phyloP scores from a whole-genome alignment of 2,797 vertebrate genomes.

The Miichthys miiuy region DNA sequence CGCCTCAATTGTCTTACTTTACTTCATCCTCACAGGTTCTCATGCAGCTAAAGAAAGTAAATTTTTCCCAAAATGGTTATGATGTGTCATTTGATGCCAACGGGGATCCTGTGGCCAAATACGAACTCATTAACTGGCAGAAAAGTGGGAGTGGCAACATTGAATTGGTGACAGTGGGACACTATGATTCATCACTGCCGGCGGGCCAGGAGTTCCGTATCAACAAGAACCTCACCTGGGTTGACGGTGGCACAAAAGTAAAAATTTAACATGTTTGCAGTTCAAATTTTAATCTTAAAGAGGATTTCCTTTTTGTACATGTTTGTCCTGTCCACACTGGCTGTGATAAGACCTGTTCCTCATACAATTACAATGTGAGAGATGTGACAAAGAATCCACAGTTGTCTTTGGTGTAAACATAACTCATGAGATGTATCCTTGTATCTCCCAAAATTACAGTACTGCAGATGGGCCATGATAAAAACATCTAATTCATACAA shows the following conservation, averaged over 20 bases:
- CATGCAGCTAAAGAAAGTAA: slow-evolving; percentile 68
- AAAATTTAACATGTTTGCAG: too few relatives aligned
- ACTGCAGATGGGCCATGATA: too few relatives aligned
- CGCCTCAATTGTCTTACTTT: not conserved
- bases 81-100: slow-evolving; percentile 1
- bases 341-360: too few relatives aligned
- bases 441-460: too few relatives aligned
- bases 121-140: slow-evolving; percentile 84
- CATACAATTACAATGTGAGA: too few relatives aligned
- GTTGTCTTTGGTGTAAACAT: too few relatives aligned
- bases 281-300: too few relatives aligned
- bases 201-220: slow-evolving; percentile 71
- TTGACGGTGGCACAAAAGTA: slow-evolving; percentile 4
- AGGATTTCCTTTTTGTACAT: not conserved
- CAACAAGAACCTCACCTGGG: slow-evolving; percentile 70
- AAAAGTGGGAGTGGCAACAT: slow-evolving; percentile 47
- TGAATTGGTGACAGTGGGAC: slow-evolving; percentile 74
- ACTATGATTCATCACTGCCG: slow-evolving; percentile 73
- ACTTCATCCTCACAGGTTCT: slow-evolving; percentile 62
- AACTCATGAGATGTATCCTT: too few relatives aligned
- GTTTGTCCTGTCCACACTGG: too few relatives aligned
- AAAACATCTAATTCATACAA: too few relatives aligned
- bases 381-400: too few relatives aligned
- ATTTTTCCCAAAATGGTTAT: slow-evolving; percentile 54
- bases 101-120: slow-evolving; percentile 79